Evolutionary conservation across 2,113 vertebrate species (phyloP), one percentile per base, ranked within the genome.

Genomic region (Hemicordylus capensis): DNA sequence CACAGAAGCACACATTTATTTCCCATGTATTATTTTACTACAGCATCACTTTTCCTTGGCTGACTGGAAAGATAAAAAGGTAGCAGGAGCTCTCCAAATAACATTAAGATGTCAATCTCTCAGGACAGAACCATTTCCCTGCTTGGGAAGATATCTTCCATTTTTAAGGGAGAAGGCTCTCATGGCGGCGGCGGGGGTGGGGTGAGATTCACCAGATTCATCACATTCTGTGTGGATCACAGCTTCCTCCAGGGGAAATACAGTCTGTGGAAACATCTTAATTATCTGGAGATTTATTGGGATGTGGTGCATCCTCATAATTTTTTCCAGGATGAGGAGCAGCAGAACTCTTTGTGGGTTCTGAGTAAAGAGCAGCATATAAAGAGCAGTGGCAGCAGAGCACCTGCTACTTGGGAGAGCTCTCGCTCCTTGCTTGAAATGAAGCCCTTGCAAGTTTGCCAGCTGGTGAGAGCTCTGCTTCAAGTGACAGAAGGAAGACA

Each of bases 1-100:
- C 44, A 73, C 67, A 61, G 39, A 72, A 56, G 48, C 22, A 46
- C 67, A 73, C 54, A 39, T 63, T 42, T 63, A 37, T 64, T 77
- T 54, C 26, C 12, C n/a, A n/a, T n/a, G n/a, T 17, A 31, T 10
- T 28, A 64, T 63, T 44, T 0, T 0, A 48, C 72, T 24, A 46
- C 63, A 26, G 15, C 42, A 39, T 75, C 19, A 54, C 34, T 24
- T 75, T 73, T 20, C 6, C 39, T 67, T 80, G 15, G 20, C 28
- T 84, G n/a, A 46, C 20, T 22, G 39, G 7, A 4, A 75, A 80
- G 66, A 79, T 51, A 73, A 58, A 34, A 80, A 82, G 12, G 44
- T 44, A 37, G 19, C 67, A 84, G 64, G 31, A 3, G 19, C 86
- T 79, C 56, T 74, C 74, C 42, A 48, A 59, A 67, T 15, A 69